Evolutionary conservation across 2,113 vertebrate genomes (phyloP).

Genomic region (Oreochromis spilurus): DNA sequence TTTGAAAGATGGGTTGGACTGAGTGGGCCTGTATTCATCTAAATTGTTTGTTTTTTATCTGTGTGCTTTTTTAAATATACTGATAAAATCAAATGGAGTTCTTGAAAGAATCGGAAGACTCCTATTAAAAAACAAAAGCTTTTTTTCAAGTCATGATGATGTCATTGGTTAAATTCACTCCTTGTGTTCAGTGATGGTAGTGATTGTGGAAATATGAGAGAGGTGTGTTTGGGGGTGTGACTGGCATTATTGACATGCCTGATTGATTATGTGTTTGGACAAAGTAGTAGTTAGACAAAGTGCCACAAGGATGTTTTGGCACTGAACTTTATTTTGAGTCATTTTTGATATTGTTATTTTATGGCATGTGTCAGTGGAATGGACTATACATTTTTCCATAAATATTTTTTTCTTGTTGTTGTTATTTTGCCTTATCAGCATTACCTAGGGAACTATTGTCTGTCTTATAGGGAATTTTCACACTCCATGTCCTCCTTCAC

Average conservation of each 20-base stretch:
- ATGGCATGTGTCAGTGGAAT: neutral
- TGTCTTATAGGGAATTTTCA: neutral
- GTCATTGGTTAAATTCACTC: neutral
- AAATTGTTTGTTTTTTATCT: neutral
- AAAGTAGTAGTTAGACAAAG: neutral
- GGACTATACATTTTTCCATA: neutral
- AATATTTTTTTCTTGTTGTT: neutral
- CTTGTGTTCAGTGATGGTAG: neutral
- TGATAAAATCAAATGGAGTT: neutral
- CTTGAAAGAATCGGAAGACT: neutral
- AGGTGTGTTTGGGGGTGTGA: neutral
- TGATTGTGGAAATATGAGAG: neutral
- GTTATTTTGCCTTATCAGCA: neutral
- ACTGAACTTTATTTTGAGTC: neutral
- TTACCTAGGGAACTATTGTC: neutral
- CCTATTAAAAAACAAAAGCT: neutral
- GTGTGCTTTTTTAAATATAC: fast-evolving
- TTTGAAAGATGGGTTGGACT: neutral
- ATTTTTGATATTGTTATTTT: neutral
- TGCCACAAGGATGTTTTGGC: neutral
- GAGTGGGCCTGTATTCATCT: neutral
- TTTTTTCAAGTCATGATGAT: neutral
- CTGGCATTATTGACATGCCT: neutral
- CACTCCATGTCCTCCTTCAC: neutral
- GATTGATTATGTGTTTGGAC: neutral